These are phyloP conservation scores for Eurois occulta DNA, from an alignment of 2,888 invertebrate species.

Conservation along the genomic window DNA sequence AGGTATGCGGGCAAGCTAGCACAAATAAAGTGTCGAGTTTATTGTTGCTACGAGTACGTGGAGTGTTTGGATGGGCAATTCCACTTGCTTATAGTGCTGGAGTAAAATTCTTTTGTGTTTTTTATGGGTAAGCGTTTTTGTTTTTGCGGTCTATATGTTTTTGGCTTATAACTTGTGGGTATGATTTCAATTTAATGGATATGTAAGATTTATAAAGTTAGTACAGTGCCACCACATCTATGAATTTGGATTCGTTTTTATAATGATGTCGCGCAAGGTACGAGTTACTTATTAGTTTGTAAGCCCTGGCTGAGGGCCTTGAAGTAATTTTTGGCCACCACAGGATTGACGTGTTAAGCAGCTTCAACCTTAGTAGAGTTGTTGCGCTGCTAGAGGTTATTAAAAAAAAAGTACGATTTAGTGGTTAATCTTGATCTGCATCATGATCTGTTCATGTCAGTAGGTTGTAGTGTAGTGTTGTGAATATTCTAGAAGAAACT, in stretches of 20 bases:
- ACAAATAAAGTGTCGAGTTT: slow-evolving; percentile 65
- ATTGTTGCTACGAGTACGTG: slow-evolving; percentile 57
- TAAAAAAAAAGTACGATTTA: too few species aligned
- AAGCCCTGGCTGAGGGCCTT: too few species aligned
- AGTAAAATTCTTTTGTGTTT: slow-evolving; percentile 38
- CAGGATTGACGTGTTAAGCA: too few species aligned
- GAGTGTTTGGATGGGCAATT: slow-evolving; percentile 37
- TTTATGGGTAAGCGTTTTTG: slow-evolving; percentile 40
- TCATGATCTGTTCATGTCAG: not conserved
- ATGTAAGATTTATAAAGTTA: not conserved
- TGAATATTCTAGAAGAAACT: not conserved
- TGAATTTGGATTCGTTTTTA: not conserved
- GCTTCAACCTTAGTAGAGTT: too few species aligned
- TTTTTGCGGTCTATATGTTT: slow-evolving; percentile 26
- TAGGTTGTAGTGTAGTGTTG: not conserved
- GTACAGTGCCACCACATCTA: not conserved
- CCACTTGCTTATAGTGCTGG: slow-evolving; percentile 40
- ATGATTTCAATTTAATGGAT: not conserved
- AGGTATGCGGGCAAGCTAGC: slow-evolving; percentile 59
- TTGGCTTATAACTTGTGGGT: not conserved
- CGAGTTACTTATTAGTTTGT: too few species aligned
- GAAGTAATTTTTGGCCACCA: too few species aligned
- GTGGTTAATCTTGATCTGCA: not conserved
- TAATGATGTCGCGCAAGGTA: not conserved
- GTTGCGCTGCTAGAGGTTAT: too few species aligned